Evolutionary conservation across 2,888 invertebrate species (phyloP), one percentile per base, ranked within the genome.

Genomic region (Mimas tiliae): DNA sequence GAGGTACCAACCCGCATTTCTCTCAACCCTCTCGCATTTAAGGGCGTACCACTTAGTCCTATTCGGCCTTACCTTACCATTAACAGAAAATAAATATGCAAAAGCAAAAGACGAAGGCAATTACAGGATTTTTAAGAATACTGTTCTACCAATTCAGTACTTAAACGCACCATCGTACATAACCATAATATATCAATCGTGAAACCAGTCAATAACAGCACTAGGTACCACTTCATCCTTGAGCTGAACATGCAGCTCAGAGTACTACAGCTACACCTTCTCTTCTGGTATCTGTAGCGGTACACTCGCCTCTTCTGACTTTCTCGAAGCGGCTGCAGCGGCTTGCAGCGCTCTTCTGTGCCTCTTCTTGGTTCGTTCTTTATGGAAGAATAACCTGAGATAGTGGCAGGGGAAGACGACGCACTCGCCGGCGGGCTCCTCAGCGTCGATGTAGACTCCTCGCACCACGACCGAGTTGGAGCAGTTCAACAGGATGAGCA

Each of bases 391-490:
- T 14, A 97, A 89, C 72, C 97, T 94, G 38, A 98, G 95, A 85
- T 97, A 98, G 81, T 97, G 96, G 81, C 97, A 97, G 4, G 97
- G 97, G 85, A 98, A 96, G 64, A 96, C 96, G 1, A 97, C 97
- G 81, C 97, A 97, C 76, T 97, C 96, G 16, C 97, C 97, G 0
- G 96, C 96, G 0, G 96, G 95, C 75, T 97, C 97, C 77, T 97
- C 97, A 0, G 96, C 98, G 86, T 98, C 98, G 65, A 98, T 97
- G 87, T 97, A 97, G 1, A 98, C 97, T 0, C 98, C 98, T 55
- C 98, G 95, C 3, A 98, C 98, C 70, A 98, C 94, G 65, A 98
- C 94, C 0, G 98, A 97, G 89, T 98, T 98, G 75, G 97, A 96
- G 81, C 97, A 97, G 83, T 97, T 97, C 65, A 98, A 94, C 9